These are phyloP conservation scores for Botia kubotai DNA, from an alignment of 2,797 vertebrate species.

Conservation along the genomic window DNA sequence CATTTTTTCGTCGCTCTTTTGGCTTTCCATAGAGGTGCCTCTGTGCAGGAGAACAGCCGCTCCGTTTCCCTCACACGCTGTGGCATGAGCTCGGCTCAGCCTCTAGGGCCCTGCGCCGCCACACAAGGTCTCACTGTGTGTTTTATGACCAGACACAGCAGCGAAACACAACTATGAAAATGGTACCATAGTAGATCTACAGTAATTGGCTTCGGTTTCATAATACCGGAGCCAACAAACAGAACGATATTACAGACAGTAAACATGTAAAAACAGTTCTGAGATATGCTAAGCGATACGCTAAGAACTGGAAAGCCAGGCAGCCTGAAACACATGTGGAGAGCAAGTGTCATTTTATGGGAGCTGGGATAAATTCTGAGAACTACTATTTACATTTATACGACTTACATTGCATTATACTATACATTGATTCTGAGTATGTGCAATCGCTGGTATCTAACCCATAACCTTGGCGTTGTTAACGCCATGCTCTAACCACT, in stretches of 20 bases:
- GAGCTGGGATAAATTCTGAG: conserved; percentile 9
- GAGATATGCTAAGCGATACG: background rate
- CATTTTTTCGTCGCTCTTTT: conserved; percentile 21
- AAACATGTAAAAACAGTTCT: background rate
- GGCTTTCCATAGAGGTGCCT: conserved; percentile 49
- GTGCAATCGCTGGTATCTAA: too few relatives aligned
- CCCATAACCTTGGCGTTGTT: too few relatives aligned
- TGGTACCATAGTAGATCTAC: background rate
- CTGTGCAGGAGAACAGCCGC: conserved; percentile 40
- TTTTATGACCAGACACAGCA: conserved; percentile 8
- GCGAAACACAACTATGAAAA: background rate
- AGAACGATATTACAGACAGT: background rate
- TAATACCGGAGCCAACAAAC: background rate
- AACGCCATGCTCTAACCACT: too few relatives aligned
- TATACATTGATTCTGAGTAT: too few relatives aligned
- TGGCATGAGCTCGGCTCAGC: background rate
- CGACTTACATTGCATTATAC: too few relatives aligned
- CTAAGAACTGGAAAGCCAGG: background rate
- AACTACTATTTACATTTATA: conserved; percentile 30
- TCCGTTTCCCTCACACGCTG: conserved; percentile 21
- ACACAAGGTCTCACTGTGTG: conserved; percentile 45
- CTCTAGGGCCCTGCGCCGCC: background rate
- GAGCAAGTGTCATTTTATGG: background rate
- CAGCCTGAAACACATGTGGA: too few relatives aligned
- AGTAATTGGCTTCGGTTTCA: background rate